A percentile compares a stretch with the other conserved stretches of the same genome.
These are phyloP conservation scores for Anoplophora glabripennis DNA, from an alignment of 1,140 invertebrate genomes.

Conservation along the genomic window DNA sequence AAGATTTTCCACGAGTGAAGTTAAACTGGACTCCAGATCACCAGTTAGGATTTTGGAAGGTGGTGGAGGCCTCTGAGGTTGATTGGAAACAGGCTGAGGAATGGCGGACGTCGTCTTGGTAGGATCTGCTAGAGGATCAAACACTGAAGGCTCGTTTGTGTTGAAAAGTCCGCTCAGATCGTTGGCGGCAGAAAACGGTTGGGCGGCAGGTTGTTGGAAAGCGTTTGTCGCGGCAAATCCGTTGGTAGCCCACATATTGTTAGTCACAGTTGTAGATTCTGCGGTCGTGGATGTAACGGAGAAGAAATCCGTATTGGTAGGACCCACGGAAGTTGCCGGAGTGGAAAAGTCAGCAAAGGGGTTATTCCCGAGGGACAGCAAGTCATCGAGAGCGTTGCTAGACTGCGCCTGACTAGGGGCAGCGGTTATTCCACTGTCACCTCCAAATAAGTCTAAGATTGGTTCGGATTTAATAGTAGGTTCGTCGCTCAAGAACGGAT, in stretches of 20 bases:
- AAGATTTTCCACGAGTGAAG: slow-evolving; percentile 86
- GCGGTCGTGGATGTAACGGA: not conserved
- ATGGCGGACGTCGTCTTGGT: slow-evolving; percentile 56
- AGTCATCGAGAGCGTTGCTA: slow-evolving; percentile 81
- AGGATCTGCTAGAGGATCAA: slow-evolving; percentile 64
- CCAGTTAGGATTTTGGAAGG: slow-evolving; percentile 77
- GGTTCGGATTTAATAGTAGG: slow-evolving; percentile 56
- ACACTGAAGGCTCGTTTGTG: slow-evolving; percentile 50
- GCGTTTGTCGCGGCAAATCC: slow-evolving; percentile 23
- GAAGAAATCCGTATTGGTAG: slow-evolving; percentile 34
- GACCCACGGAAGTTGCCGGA: slow-evolving; percentile 47
- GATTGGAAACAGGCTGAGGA: slow-evolving; percentile 39
- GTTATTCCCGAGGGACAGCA: slow-evolving; percentile 69
- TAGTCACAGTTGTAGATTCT: slow-evolving; percentile 6
- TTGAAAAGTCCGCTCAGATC: slow-evolving; percentile 39
- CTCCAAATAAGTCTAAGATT: slow-evolving; percentile 79
- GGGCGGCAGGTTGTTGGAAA: slow-evolving; percentile 20
- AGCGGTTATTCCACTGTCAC: slow-evolving; percentile 49
- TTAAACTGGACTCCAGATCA: slow-evolving; percentile 88
- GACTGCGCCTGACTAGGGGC: slow-evolving; percentile 36
- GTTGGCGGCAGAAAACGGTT: slow-evolving; percentile 42
- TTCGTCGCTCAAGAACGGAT: slow-evolving; percentile 77
- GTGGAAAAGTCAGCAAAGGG: slow-evolving; percentile 39
- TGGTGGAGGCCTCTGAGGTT: slow-evolving; percentile 47
- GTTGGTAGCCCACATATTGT: slow-evolving; percentile 27